Evolutionary conservation across 2,797 vertebrate genomes (phyloP).

Genomic region (Myripristis murdjan): DNA sequence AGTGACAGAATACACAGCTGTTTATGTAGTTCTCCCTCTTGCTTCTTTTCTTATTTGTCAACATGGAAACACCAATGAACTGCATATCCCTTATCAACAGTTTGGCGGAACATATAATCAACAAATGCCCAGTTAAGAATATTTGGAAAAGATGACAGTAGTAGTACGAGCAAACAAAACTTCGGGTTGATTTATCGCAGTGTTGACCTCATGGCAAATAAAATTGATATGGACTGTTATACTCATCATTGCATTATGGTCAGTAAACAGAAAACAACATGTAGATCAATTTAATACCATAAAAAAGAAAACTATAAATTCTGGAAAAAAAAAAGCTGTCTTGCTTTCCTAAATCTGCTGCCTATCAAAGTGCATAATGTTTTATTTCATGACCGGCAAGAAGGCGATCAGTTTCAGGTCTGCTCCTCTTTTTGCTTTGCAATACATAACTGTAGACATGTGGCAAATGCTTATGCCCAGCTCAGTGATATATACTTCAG

Average conservation of each 20-base stretch:
- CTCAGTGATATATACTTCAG: constrained; percentile 75
- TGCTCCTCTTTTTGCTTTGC: constrained; percentile 63
- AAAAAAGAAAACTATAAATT: constrained; percentile 53
- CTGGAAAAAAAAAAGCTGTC: too few relatives aligned
- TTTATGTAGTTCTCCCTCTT: not conserved
- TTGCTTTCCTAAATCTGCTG: constrained; percentile 62
- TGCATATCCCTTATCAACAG: constrained; percentile 72
- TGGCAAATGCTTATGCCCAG: constrained; percentile 58
- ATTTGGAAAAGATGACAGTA: constrained; percentile 17
- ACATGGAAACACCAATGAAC: constrained; percentile 63
- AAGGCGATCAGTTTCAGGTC: constrained; percentile 53
- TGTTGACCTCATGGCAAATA: constrained; percentile 31
- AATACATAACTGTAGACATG: constrained; percentile 65
- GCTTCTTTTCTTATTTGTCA: constrained; percentile 42
- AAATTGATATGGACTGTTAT: constrained; percentile 30
- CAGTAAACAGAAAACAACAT: constrained; percentile 51
- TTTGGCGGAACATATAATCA: constrained; percentile 70
- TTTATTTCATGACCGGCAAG: constrained; percentile 65
- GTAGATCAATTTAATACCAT: constrained; percentile 40
- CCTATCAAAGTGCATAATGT: constrained; percentile 88
- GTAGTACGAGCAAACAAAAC: constrained; percentile 27
- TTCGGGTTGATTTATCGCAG: constrained; percentile 63
- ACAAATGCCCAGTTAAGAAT: constrained; percentile 38
- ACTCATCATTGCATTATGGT: constrained; percentile 56
- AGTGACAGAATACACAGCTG: constrained; percentile 58